Base-by-base conservation (phyloP, 2,113 vertebrate species). In the Lota lota region DNA sequence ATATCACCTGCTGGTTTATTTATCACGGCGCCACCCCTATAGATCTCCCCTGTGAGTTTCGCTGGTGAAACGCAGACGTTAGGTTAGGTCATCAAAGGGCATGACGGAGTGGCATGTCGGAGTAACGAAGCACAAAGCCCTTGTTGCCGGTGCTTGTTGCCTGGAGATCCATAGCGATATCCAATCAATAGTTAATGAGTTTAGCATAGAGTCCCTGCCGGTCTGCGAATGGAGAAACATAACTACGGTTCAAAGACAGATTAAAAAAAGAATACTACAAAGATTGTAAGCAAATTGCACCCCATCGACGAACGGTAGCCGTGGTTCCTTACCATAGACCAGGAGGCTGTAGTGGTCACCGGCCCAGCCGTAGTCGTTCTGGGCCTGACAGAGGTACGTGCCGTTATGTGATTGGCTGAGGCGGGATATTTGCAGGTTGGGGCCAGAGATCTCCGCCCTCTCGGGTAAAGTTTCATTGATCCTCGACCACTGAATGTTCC, bases 381-480 rank as follows among this genome's bases (percentile, higher is more conserved):
- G 92, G n/a, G 94, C 94, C 83, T 96, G 93, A 80, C 95, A 97
- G 62, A 94, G 83, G 89, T 96, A 97, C 24, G 95, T 96, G 67
- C 95, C 94, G 4, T 97, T 96, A 82, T 97, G 94, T 4, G 93
- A 91, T 1, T 93, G 92, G 78, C 91, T 95, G 74, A 97, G 93
- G 18, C 92, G 92, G 0, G 93, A 91, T 67, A 97, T 88, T 40
- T 92, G 93, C 20, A 97, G 88, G 22, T 91, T 93, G 73, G 94
- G 92, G 3, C 93, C 94, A 1, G 91, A 85, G 0, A 90, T 89
- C 82, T 95, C 92, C 0, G 94, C 93, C 77, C 94, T 86, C 68
- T 95, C 94, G 0, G 95, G 95, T 73, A 96, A 84, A 21, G 93
- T 92, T 70, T 95, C 94, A 3, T 97, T 97, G 20, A 94, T 94